These are phyloP conservation scores for Plemyria rubiginata DNA, from an alignment of 2,888 invertebrate species.

Conservation along the genomic window DNA sequence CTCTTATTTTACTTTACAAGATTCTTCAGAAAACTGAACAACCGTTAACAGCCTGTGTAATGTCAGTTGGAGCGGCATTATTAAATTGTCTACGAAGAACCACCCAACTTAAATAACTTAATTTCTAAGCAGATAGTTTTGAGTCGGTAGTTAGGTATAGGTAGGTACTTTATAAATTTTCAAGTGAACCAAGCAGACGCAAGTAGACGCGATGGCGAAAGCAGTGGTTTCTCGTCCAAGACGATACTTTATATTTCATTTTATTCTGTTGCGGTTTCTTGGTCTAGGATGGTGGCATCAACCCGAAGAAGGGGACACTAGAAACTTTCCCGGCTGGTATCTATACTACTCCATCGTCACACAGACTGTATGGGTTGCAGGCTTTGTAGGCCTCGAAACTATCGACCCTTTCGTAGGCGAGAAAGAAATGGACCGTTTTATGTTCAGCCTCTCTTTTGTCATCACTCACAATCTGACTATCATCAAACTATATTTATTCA, in stretches of 20 bases:
- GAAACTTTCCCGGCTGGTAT: slow-evolving; percentile 71
- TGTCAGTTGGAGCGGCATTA: slow-evolving; percentile 21
- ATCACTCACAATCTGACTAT: slow-evolving; percentile 77
- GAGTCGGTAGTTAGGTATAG: slow-evolving; percentile 1
- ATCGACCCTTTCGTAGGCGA: slow-evolving; percentile 78
- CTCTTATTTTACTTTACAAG: slow-evolving; percentile 12
- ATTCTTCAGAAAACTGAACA: slow-evolving; percentile 14
- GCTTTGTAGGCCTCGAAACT: slow-evolving; percentile 77
- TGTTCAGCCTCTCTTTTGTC: slow-evolving; percentile 80
- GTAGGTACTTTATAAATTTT: slow-evolving; percentile 10
- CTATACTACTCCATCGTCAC: slow-evolving; percentile 71
- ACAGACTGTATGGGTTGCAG: slow-evolving; percentile 72
- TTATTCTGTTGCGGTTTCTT: slow-evolving; percentile 64
- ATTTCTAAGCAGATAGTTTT: slow-evolving; percentile 19
- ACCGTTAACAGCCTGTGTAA: slow-evolving; percentile 30
- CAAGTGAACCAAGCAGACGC: background rate
- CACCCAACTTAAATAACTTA: slow-evolving; percentile 25
- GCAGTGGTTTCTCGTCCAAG: slow-evolving; percentile 49
- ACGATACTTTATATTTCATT: slow-evolving; percentile 70
- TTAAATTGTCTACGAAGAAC: slow-evolving; percentile 31
- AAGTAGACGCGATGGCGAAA: slow-evolving; percentile 40
- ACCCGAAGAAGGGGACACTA: slow-evolving; percentile 67
- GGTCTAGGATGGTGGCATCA: slow-evolving; percentile 81
- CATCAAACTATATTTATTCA: slow-evolving; percentile 74
- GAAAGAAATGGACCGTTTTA: slow-evolving; percentile 75